Conservation (phyloP, 2,888 invertebrate species). For the Amiota communis region DNA sequence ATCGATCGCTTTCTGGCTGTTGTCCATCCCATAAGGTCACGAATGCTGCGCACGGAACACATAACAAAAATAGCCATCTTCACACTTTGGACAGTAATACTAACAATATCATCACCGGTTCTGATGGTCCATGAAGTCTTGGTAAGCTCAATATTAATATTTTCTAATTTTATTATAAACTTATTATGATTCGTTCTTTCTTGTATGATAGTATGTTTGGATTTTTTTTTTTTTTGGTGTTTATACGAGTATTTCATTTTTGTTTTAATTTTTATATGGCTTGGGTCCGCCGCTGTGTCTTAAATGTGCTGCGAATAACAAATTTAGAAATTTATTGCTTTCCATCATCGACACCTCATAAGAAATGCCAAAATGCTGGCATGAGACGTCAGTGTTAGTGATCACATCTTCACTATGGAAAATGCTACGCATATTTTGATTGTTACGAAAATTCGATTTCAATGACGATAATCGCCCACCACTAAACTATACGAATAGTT, state of each 20-base stretch:
- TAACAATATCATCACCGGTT: slow-evolving; percentile 82
- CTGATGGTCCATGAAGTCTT: slow-evolving; percentile 83
- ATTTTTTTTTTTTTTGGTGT: background rate
- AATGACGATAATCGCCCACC: background rate
- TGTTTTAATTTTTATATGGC: background rate
- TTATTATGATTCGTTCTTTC: background rate
- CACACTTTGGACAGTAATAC: slow-evolving; percentile 85
- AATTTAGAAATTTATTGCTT: slow-evolving; percentile 66
- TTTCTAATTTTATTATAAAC: too few species aligned
- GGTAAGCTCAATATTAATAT: slow-evolving; percentile 61
- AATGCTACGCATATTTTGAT: background rate
- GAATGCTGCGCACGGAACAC: slow-evolving; percentile 85
- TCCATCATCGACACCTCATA: slow-evolving; percentile 69
- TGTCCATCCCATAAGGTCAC: slow-evolving; percentile 90
- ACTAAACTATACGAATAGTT: slow-evolving; percentile 1
- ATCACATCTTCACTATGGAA: slow-evolving; percentile 1
- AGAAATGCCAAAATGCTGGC: slow-evolving; percentile 50
- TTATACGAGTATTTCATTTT: background rate
- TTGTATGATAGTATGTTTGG: too few species aligned
- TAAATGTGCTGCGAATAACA: slow-evolving; percentile 61
- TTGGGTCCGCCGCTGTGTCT: background rate
- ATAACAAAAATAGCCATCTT: slow-evolving; percentile 85
- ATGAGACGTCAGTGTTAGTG: slow-evolving; percentile 43
- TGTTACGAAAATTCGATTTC: background rate
- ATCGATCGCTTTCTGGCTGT: slow-evolving; percentile 93